Evolutionary conservation across 2,888 invertebrate genomes (phyloP), one percentile per base, ranked within the genome.

Genomic region (Scaptomyza polygonia): DNA sequence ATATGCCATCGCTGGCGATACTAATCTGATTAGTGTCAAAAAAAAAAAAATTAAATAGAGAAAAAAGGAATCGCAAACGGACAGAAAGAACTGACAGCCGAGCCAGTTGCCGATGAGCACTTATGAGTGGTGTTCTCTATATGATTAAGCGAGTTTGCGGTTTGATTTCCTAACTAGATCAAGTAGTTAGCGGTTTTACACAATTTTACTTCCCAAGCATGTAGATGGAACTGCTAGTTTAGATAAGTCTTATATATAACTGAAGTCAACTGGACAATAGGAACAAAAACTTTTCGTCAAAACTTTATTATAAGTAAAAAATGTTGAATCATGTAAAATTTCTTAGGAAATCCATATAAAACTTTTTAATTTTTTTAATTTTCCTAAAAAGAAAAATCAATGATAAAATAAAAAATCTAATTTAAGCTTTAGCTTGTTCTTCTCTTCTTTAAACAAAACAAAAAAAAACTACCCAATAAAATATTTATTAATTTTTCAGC

Each of bases 1-100:
- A 65, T 76, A 61, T 64, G 64, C 55, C 70, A 42, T 11, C 86
- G 89, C 86, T 89, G 89, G 86, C 91, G 89, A 90, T 90, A 90
- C 90, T 90, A 90, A 90, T 90, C 90, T 89, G 90, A 90, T 90
- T 90, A 90, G 89, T 89, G 91, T 90, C 91, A 90, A 79, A 80
- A 75, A 64, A 57, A 57, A 58, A 73, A 25, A 5, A 21, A 21
- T n/a, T n/a, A n/a, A n/a, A n/a, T n/a, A n/a, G n/a, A 21, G 25
- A 25, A 5, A 25, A 25, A 3, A 5, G 53, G 59, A 65, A 57
- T 48, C 61, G 69, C 82, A 69, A 74, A 55, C 80, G 84, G 81
- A 79, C 77, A 58, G 67, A 71, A 39, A 39, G 39, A 39, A 53
- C 66, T 76, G 67, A 53, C 62, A 75, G 78, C 68, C 75, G 27